Base-by-base conservation (phyloP, 1,140 invertebrate genomes). In the Formica exsecta region DNA sequence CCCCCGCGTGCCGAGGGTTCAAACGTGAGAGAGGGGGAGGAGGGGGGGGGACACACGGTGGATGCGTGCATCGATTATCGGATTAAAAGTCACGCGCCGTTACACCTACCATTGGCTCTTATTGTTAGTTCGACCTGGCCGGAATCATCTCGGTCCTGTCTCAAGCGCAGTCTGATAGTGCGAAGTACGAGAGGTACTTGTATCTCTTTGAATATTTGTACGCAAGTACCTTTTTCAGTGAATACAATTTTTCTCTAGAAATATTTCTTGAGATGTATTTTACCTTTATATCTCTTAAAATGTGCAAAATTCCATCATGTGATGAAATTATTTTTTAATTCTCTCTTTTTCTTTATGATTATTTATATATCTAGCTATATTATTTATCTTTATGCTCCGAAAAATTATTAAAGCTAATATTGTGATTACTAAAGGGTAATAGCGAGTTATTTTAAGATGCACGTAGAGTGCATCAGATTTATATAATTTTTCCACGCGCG, bases 11-110 rank as follows among this genome's bases (percentile, higher is more conserved):
- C 19, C 22, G 44, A 25, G 32, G 76, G 22, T 61, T 80, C 65
- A 25, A 19, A 8, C 54, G n/a, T 36, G 36, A 32, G 25, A 16
- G 22, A 13, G 5, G 8, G 13, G 57, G 36, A 51, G 25, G 16
- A 19, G 9, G 5, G 5, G 11, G 57, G 16, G 51, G 22, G 36
- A 3, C 8, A 3, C 8, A 61, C 51, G 38, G 32, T 38, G 71
- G 73, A 66, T 89, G 89, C 89, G 89, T 90, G 74, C 11, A 70
- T 41, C 79, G 89, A 90, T 90, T 81, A 87, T 87, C 80, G 76
- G 88, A 90, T 90, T 86, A 79, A 65, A 71, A 89, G 61, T 89
- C 88, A 87, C 84, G 89, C 86, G 89, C 86, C 68, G 80, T 66
- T 44, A 59, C 68, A 64, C 48, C 51, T 65, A 51, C 16, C 9